These are phyloP conservation scores for Gavia stellata DNA, from an alignment of 2,113 vertebrate genomes.

Conservation along the genomic window DNA sequence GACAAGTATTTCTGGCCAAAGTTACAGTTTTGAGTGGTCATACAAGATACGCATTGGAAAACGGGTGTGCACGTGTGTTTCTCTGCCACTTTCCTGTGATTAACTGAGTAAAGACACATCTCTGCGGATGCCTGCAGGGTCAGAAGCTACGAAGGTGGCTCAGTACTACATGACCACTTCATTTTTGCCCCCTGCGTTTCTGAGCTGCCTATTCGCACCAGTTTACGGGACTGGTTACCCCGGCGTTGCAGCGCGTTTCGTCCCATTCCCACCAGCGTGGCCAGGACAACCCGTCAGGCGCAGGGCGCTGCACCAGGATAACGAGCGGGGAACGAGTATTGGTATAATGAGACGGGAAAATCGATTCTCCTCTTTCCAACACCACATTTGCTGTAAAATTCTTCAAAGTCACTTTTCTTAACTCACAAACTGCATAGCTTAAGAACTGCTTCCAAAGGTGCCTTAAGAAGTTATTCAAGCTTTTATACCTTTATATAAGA, in stretches of 20 bases:
- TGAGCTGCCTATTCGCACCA: neutral
- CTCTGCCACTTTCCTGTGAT: neutral
- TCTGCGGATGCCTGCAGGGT: neutral
- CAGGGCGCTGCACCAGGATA: neutral
- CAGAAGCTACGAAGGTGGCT: neutral
- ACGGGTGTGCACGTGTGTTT: accelerated
- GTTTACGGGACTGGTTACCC: accelerated
- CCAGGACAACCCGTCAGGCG: neutral
- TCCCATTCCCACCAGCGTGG: neutral
- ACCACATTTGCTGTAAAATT: neutral
- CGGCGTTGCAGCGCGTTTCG: accelerated
- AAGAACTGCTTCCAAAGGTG: neutral
- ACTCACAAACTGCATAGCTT: neutral
- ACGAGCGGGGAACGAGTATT: neutral
- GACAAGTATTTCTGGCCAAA: neutral
- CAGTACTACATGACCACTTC: accelerated
- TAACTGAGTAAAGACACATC: neutral
- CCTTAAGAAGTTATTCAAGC: neutral
- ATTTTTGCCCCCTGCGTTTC: neutral
- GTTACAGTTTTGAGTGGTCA: no score
- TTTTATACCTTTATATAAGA: neutral
- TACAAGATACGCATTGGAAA: accelerated
- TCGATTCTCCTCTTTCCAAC: neutral
- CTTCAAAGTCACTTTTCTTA: neutral
- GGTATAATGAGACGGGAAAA: neutral